A percentile compares a stretch with the other conserved stretches of the same genome.
These are phyloP conservation scores for Tenebrosternarchus preto DNA, from an alignment of 2,113 vertebrate genomes.

Conservation along the genomic window DNA sequence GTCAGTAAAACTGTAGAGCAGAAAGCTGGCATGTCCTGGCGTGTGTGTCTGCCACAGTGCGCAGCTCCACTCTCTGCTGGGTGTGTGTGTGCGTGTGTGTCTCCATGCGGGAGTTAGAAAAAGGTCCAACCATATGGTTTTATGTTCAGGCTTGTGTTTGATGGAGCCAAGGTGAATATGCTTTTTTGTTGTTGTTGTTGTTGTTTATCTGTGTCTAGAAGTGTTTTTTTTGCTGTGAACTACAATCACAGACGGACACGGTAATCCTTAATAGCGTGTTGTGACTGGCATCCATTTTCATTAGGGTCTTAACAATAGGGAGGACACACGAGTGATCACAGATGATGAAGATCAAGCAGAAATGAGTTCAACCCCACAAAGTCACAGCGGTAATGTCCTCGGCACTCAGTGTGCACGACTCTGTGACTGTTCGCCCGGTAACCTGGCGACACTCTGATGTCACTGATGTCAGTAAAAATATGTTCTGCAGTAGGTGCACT, in stretches of 20 bases:
- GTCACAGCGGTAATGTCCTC: conserved; percentile 20
- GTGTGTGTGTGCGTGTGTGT: not conserved
- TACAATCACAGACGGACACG: conserved; percentile 24
- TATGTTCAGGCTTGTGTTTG: not conserved
- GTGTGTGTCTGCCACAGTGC: conserved; percentile 27
- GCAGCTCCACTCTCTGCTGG: conserved; percentile 3
- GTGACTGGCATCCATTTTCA: conserved; percentile 47
- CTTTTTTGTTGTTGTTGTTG: not conserved
- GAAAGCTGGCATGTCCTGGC: not conserved
- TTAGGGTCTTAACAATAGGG: conserved; percentile 43
- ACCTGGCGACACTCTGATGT: not conserved
- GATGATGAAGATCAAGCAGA: conserved; percentile 52
- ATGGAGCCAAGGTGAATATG: not conserved
- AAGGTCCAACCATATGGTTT: not conserved
- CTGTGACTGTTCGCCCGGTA: conserved; percentile 28
- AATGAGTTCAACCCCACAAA: conserved; percentile 44
- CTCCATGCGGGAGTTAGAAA: not conserved
- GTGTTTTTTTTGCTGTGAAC: conserved; percentile 8
- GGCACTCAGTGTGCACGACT: conserved; percentile 34
- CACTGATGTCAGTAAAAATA: conserved; percentile 9
- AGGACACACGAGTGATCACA: conserved; percentile 41
- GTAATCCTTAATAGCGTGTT: conserved; percentile 32
- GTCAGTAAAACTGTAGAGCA: conserved; percentile 9
- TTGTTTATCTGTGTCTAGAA: conserved; percentile 9
- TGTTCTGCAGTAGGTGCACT: not conserved